Evolutionary conservation across 2,113 vertebrate species (phyloP).

Genomic region (Psittacula cyanocephala): DNA sequence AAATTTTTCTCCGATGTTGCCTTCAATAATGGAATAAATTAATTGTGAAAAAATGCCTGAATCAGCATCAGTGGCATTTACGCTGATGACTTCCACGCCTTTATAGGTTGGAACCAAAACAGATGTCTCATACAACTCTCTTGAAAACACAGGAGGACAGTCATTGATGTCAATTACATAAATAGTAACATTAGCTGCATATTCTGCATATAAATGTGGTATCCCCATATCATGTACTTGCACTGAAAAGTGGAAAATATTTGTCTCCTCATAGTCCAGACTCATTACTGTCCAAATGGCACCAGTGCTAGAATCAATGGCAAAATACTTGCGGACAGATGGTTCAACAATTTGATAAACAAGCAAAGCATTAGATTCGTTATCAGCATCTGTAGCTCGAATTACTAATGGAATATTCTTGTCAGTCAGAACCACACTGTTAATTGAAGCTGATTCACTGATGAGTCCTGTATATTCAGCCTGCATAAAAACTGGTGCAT

Average conservation of each 20-base stretch:
- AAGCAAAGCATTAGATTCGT: conserved; percentile 89
- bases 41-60: conserved; percentile 86
- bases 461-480: conserved; percentile 87
- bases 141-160: conserved; percentile 88
- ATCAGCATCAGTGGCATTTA: conserved; percentile 91
- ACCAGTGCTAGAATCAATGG: conserved; percentile 94
- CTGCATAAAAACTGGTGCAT: conserved; percentile 84
- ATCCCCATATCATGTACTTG: conserved; percentile 92
- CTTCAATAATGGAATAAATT: conserved; percentile 91
- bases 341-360: conserved; percentile 95
- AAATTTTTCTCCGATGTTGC: conserved; percentile 97
- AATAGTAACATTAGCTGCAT: conserved; percentile 91
- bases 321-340: conserved; percentile 88
- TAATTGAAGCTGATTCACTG: conserved; percentile 87
- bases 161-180: conserved; percentile 93
- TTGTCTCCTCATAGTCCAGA: conserved; percentile 91
- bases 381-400: conserved; percentile 87
- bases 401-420: conserved; percentile 89
- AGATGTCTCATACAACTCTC: conserved; percentile 83
- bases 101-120: conserved; percentile 90
- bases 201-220: conserved; percentile 89
- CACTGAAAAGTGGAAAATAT: conserved; percentile 89
- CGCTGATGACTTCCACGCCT: conserved; percentile 85
- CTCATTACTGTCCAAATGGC: conserved; percentile 85
- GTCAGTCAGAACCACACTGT: conserved; percentile 89